Evolutionary conservation across 2,888 invertebrate species (phyloP).

Genomic region (Lasioglossum marginatum): DNA sequence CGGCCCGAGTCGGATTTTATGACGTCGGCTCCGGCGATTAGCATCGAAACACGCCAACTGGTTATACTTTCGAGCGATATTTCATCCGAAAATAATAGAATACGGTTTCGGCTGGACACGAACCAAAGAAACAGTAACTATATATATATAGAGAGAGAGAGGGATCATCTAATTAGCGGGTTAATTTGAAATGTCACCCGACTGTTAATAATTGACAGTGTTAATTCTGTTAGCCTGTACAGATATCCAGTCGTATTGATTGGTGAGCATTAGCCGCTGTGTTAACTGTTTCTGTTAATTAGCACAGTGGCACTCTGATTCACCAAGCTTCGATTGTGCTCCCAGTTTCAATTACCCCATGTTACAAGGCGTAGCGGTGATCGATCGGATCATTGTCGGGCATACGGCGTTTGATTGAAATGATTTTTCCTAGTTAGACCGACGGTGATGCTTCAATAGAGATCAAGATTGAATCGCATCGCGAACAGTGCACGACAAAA

Average conservation of each 20-base stretch:
- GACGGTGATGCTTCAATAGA: background rate
- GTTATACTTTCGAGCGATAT: constrained; percentile 11
- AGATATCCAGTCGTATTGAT: constrained; percentile 41
- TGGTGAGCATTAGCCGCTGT: constrained; percentile 35
- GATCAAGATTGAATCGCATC: background rate
- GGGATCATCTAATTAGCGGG: background rate
- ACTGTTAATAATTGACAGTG: constrained; percentile 39
- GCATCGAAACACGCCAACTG: constrained; percentile 3
- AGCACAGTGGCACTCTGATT: constrained; percentile 46
- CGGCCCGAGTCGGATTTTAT: background rate
- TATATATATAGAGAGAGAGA: background rate
- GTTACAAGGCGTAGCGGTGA: constrained; percentile 16
- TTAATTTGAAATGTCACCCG: constrained; percentile 2
- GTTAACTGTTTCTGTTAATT: constrained; percentile 52
- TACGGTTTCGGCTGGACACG: background rate
- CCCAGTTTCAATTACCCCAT: constrained; percentile 35
- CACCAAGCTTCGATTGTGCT: constrained; percentile 40
- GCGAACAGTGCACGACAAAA: background rate
- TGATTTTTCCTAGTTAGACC: constrained; percentile 1
- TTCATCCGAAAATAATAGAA: constrained; percentile 19
- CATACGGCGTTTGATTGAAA: background rate
- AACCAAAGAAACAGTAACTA: background rate
- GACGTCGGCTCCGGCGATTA: constrained; percentile 6
- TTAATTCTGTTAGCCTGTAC: constrained; percentile 35
- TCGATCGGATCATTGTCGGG: background rate